Evolutionary conservation across 2,113 vertebrate species (phyloP).

Genomic region (Dryoscopus gambensis): DNA sequence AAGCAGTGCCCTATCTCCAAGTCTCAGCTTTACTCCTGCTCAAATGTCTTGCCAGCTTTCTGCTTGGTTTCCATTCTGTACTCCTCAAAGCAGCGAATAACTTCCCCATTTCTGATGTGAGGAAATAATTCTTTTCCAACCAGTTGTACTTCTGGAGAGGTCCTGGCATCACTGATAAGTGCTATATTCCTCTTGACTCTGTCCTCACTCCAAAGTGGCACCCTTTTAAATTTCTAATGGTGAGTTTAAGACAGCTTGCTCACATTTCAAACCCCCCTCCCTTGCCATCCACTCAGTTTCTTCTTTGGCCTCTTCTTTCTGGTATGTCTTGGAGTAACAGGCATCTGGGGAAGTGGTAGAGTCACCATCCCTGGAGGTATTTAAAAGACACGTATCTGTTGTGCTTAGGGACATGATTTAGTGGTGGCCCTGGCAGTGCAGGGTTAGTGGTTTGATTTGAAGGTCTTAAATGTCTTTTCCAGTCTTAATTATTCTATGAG

Average conservation of each 20-base stretch:
- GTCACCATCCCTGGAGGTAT: not conserved
- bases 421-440: not conserved
- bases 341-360: not conserved
- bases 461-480: not conserved
- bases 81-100: not conserved
- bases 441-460: not conserved
- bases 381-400: rapidly evolving
- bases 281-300: not conserved
- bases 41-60: not conserved
- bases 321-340: not conserved
- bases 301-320: not conserved
- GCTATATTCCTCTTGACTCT: not conserved
- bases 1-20: not conserved
- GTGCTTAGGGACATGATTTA: not conserved
- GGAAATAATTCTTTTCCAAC: not conserved
- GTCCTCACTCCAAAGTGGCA: not conserved
- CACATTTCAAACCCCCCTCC: not conserved
- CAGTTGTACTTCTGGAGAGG: not conserved
- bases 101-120: not conserved
- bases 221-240: not conserved
- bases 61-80: not conserved
- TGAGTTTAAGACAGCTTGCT: not conserved
- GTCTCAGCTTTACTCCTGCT: not conserved
- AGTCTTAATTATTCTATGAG: not conserved
- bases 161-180: not conserved